A percentile compares a stretch with the other conserved stretches of the same genome.
Conservation (phyloP, 2,888 invertebrate genomes). For the Acleris laterana region DNA sequence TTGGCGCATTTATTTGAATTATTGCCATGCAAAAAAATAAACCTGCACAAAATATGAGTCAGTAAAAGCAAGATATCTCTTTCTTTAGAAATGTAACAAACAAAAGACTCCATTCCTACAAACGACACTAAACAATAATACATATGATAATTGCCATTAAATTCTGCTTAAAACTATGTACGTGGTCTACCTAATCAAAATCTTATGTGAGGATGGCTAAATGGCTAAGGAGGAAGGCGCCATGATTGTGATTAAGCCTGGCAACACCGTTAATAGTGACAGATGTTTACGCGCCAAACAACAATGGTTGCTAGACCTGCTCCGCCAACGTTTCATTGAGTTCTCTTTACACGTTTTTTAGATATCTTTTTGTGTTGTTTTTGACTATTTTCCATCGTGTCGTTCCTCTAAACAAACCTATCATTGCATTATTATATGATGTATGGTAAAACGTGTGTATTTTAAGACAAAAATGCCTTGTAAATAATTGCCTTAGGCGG, state of each 20-base stretch:
- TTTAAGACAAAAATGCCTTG: conserved; percentile 11
- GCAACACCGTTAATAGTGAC: conserved; percentile 58
- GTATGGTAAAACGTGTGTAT: conserved; percentile 34
- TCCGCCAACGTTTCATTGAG: conserved; percentile 54
- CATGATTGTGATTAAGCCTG: conserved; percentile 22
- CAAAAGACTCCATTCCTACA: no score
- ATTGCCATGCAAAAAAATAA: no score
- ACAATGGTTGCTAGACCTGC: conserved; percentile 63
- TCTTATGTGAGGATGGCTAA: no score
- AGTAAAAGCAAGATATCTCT: no score
- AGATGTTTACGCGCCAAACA: conserved; percentile 84
- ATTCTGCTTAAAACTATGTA: no score
- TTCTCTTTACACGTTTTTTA: conserved; percentile 50
- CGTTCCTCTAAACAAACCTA: conserved; percentile 37
- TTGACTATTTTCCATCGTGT: conserved; percentile 40
- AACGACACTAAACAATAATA: no score
- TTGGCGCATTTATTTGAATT: no score
- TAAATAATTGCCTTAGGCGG: conserved; percentile 17
- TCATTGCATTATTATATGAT: conserved; percentile 25
- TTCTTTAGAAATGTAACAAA: no score
- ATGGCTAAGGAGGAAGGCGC: not conserved
- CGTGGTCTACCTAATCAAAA: no score
- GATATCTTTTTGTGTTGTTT: conserved; percentile 42
- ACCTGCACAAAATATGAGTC: no score
- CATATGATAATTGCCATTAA: no score